Percentiles rank a stretch among this genome's conserved stretches.
These are phyloP conservation scores for Thymelicus lineola DNA, from an alignment of 2,888 invertebrate genomes.

Conservation along the genomic window DNA sequence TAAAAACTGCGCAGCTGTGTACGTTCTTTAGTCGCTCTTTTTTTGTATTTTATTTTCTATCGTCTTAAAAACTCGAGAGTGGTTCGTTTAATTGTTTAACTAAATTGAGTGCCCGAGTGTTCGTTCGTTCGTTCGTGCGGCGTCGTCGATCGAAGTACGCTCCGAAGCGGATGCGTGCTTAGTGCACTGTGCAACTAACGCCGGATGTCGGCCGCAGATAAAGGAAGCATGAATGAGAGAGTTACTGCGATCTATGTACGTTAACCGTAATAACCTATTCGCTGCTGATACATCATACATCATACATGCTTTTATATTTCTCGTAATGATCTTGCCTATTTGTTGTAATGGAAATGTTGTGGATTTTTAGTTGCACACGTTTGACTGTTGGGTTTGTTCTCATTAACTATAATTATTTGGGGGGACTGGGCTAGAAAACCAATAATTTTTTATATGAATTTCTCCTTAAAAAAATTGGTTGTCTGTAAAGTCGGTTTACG, in stretches of 20 bases:
- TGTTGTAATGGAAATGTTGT: background rate
- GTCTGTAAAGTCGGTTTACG: too few relatives aligned
- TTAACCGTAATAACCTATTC: constrained; percentile 14
- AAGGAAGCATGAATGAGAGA: constrained; percentile 56
- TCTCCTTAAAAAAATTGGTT: too few relatives aligned
- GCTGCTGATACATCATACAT: constrained; percentile 1
- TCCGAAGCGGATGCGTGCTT: constrained; percentile 19
- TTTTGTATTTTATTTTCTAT: too few relatives aligned
- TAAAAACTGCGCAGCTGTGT: too few relatives aligned
- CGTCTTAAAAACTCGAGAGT: constrained; percentile 62
- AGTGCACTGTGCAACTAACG: constrained; percentile 44
- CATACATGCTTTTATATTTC: background rate
- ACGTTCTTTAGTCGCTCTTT: too few relatives aligned
- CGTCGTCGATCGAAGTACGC: constrained; percentile 17
- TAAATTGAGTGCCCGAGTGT: constrained; percentile 51
- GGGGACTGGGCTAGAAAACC: too few relatives aligned
- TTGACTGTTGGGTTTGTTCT: too few relatives aligned
- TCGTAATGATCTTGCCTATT: background rate
- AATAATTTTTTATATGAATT: too few relatives aligned
- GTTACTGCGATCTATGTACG: constrained; percentile 24
- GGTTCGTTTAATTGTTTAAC: constrained; percentile 66
- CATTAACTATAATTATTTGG: too few relatives aligned
- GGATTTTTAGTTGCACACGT: too few relatives aligned
- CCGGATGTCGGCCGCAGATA: constrained; percentile 79
- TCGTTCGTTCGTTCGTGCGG: background rate